These are phyloP conservation scores for Panopea generosa DNA, from an alignment of 2,888 invertebrate species.

Conservation along the genomic window DNA sequence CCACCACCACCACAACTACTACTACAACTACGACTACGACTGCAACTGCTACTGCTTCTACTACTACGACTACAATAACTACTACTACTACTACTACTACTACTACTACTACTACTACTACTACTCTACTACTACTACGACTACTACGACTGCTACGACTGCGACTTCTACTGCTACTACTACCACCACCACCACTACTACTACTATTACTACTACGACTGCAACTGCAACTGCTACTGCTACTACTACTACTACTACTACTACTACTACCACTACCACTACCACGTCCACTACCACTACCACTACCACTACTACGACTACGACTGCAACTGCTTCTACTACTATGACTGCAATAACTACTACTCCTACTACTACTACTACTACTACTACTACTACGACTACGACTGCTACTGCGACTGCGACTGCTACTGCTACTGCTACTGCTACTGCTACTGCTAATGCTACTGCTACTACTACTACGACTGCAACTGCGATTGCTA, in stretches of 20 bases:
- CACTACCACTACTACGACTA: too few species aligned
- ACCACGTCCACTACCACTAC: not conserved
- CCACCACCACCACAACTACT: conserved; percentile 13
- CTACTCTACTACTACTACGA: conserved; percentile 20
- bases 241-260: conserved; percentile 14
- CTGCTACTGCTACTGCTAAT: too few species aligned
- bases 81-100: conserved; percentile 19
- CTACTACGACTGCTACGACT: conserved; percentile 25
- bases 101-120: conserved; percentile 15
- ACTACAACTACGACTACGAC: conserved; percentile 12
- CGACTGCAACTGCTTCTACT: too few species aligned
- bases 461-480: too few species aligned
- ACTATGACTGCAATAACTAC: too few species aligned
- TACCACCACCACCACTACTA: conserved; percentile 17
- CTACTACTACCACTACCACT: conserved; percentile 6
- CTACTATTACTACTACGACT: conserved; percentile 12
- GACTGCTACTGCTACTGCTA: too few species aligned
- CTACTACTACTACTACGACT: too few species aligned
- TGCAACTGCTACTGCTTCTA: conserved; percentile 18
- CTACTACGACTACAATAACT: conserved; percentile 21
- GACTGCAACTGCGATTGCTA: not conserved
- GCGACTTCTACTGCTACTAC: conserved; percentile 25
- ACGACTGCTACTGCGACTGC: too few species aligned
- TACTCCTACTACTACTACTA: too few species aligned
- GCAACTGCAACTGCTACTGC: conserved; percentile 4